phyloP scores from a whole-genome alignment of 2,113 vertebrate genomes.

The Carassius gibelio region DNA sequence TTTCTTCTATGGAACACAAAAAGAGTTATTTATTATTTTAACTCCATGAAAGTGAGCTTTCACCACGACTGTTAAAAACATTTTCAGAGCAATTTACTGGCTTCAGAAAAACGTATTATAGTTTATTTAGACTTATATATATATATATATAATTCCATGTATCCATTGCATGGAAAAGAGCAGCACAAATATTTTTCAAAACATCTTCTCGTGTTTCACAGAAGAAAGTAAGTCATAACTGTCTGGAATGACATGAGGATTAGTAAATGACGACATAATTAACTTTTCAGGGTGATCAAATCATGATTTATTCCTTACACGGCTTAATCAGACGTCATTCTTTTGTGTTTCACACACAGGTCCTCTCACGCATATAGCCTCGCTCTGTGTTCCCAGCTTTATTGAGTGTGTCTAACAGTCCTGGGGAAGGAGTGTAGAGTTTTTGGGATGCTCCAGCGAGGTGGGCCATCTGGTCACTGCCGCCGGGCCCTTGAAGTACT shows the following conservation, averaged over 20 bases:
- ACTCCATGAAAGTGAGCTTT: neutral
- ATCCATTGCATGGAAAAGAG: neutral
- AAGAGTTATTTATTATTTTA: neutral
- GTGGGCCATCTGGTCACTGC: slow-evolving; percentile 76
- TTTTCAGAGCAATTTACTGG: neutral
- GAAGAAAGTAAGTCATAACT: neutral
- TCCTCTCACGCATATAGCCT: neutral
- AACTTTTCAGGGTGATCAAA: neutral
- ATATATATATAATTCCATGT: neutral
- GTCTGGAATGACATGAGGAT: neutral
- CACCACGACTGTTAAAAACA: neutral
- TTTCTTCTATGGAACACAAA: neutral
- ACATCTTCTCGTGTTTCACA: neutral
- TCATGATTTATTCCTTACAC: neutral
- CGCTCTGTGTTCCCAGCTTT: slow-evolving; percentile 23
- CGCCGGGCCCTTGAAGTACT: slow-evolving; percentile 77
- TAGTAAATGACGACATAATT: neutral
- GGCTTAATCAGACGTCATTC: neutral
- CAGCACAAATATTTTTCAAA: neutral
- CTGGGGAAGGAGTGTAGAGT: slow-evolving; percentile 22
- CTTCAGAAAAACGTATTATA: neutral
- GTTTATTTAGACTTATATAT: neutral
- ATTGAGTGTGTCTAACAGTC: slow-evolving; percentile 26
- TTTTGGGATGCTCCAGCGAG: slow-evolving; percentile 33
- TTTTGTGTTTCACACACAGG: neutral